Evolutionary conservation across 2,113 vertebrate species (phyloP), one percentile per base, ranked within the genome.

Genomic region (Hassar affinis): DNA sequence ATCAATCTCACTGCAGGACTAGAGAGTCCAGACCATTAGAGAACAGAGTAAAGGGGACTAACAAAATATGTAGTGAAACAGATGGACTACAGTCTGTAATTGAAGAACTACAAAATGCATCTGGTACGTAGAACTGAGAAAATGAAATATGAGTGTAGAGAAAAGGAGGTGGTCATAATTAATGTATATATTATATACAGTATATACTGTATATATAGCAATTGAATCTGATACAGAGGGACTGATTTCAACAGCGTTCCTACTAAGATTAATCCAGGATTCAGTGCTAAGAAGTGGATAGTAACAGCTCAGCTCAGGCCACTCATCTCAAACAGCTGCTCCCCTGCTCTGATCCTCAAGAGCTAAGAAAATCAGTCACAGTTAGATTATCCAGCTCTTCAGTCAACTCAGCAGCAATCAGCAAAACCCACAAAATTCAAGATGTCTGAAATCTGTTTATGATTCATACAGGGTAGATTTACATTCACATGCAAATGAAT

Each of bases 311-410:
- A 91, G 88, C 86, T 90, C 81, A 85, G 85, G 77, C 86, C 75
- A 33, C 85, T 90, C 88, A 88, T 86, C 49, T 79, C 84, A 88
- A 88, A 86, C 91, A 94, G 92, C 90, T 93, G 92, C 91, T 92
- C 86, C 78, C 52, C 88, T 86, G 75, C 90, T 89, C 90, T 93
- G 90, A 94, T 92, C 91, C 92, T 90, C 85, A 78, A 83, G 80
- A 86, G 89, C 87, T 91, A 92, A 92, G 92, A 92, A 88, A 85
- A 86, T 88, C 91, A 93, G 90, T 90, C 92, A 92, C 87, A 90
- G 88, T 78, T 90, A 83, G 86, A 83, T 93, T 92, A 94, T 91
- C 91, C 84, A 90, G 81, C 56, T 78, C 61, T 80, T 49, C 22
- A 62, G 64, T 71, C 30, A 85, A 85, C 83, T 30, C 80, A 82